Base-by-base conservation (phyloP, 1,140 invertebrate genomes). In the Cyclina sinensis region DNA sequence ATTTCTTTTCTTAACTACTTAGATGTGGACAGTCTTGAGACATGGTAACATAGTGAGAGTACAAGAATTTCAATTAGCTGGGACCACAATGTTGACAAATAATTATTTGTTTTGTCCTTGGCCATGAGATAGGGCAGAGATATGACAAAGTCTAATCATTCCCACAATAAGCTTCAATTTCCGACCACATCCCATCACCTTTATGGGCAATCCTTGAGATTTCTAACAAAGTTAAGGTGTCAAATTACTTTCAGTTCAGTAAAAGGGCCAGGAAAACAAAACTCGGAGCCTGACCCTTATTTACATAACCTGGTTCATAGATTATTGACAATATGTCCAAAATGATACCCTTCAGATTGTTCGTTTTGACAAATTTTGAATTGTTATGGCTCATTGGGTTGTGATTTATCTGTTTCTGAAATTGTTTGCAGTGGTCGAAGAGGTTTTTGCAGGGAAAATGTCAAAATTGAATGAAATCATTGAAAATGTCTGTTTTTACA, bases 221-320 rank as follows among this genome's bases (percentile, higher is more conserved):
- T 81, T 32, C 43, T 62, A 30, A 81, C 30, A 43, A 57, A n/a
- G 24, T 81, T 59, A n/a, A 16, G 14, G 79, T 81, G 79, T 81
- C 79, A 81, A 12, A 57, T 81, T 81, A 81, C 51, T 81, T 57
- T 57, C 59, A 48, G 79, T 81, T 57, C 79, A 81, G 54, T 81
- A 43, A 65, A 81, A 81, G 57, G 79, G 79, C 37, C 59, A 59
- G 0, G 51, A 35, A 62, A 24, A 81, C 57, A 81, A 62, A 62
- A 81, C 35, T 14, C 1, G 0, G 14, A 65, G 11, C 24, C 48
- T 81, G 57, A 65, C 79, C 79, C 79, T 37, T 81, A 81, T 81
- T 81, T 81, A 54, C 79, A 81, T 81, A 65, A 78, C 74, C 43
- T 78, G 74, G 74, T 35, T 35, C 21, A 78, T 32, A 12, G 30